Evolutionary conservation across 1,140 invertebrate species (phyloP), one percentile per base, ranked within the genome.

Genomic region (Lethrus apterus): DNA sequence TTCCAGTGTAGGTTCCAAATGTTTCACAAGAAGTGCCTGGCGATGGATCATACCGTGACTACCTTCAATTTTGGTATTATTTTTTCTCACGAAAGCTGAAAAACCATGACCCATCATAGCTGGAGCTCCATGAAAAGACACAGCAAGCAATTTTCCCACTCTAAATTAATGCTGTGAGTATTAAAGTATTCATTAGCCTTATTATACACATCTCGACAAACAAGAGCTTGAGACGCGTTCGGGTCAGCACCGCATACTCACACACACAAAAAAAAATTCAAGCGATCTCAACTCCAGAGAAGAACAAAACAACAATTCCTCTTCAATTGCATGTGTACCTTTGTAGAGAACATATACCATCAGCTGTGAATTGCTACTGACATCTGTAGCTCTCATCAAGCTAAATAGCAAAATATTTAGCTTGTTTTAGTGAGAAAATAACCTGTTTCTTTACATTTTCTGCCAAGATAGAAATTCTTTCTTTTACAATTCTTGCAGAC

Each of bases 41-140:
- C 44, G 49, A 51, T 47, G 49, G 50, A 48, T 51, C 50, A 52
- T 52, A 49, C 46, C 49, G 50, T 52, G 46, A 49, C 46, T 52
- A 49, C 49, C 50, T 49, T 52, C 46, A 49, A 52, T 52, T 44
- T 52, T 52, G 44, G 38, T 24, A 26, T 48, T 31, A 48, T 49
- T 49, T 44, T 44, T 42, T 42, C 17, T 49, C 36, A 49, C 47
- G 42, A 33, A 44, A 44, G 43, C 43, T 19, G 43, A 44, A 44
- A 44, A 48, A 42, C 46, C 50, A 46, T 40, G 44, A 54, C 35
- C 38, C 31, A 44, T 14, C 33, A 47, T 32, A 48, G 29, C 43
- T 33, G 43, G 43, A 44, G 43, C 43, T 44, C 43, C 43, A 34
- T 44, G 29, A 11, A 44, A 32, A 34, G 43, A 44, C 21, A 40